Evolutionary conservation across 2,797 vertebrate species (phyloP), one percentile per base, ranked within the genome.

Genomic region (Anabas testudineus): DNA sequence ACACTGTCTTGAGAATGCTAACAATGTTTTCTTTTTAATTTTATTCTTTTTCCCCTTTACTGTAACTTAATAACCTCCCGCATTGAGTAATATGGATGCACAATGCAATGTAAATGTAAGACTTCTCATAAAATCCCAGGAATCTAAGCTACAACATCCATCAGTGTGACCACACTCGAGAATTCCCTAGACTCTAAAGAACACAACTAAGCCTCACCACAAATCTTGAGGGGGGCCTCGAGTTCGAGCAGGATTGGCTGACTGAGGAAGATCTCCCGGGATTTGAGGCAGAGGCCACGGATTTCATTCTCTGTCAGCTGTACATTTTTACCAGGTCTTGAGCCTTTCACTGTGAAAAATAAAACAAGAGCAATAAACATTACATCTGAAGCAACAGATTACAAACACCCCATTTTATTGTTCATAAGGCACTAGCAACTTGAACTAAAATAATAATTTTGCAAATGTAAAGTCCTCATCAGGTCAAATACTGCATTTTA

Each of bases 211-310:
- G 67, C 74, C 92, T 92, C 78, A 95, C 94, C 94, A 81, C 94
- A 95, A 64, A 95, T 95, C 92, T 95, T 95, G 48, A 95, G 93
- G 45, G 94, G 94, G 1, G 94, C 94, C 85, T 95, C 94, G 14
- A 95, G 93, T 83, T 95, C 94, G 5, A 95, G 90, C 74, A 95
- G 88, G 77, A 95, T 95, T 64, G 94, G 94, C 87, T 95, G 94
- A 81, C 94, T 95, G 83, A 95, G 94, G 86, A 95, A 95, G 78
- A 95, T 95, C 92, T 95, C 94, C 75, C 94, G 90, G 80, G 94
- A 95, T 88, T 95, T 95, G 61, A 95, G 92, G 80, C 94, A 95
- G 68, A 95, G 92, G 49, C 94, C 94, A 30, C 94, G 94, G 78
- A 95, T 95, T 90, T 95, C 94, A 57, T 94, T 94, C 84, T 95